Percentiles rank a stretch among this genome's conserved stretches.
Conservation (phyloP, 2,113 vertebrate species). For the Corydoras maculifer region DNA sequence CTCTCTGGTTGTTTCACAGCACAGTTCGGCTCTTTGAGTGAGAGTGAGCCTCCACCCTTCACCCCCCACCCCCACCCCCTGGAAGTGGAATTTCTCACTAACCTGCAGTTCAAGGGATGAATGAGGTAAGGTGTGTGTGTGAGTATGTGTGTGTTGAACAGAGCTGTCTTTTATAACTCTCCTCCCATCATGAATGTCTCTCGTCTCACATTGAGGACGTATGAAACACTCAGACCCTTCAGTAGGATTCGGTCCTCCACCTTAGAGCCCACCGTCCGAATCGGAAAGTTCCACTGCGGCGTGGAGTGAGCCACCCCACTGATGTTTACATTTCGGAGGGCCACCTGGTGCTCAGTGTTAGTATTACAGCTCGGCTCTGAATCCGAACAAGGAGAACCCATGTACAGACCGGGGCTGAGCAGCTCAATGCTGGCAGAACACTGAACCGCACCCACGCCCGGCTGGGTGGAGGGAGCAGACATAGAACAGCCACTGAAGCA, state of each 20-base stretch:
- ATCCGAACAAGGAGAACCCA: too few relatives aligned
- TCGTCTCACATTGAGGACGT: not conserved
- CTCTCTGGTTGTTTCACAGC: conserved; percentile 21
- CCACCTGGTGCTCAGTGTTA: too few relatives aligned
- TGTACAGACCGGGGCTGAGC: too few relatives aligned
- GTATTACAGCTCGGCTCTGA: too few relatives aligned
- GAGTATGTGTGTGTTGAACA: not conserved
- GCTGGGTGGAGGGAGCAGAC: too few relatives aligned
- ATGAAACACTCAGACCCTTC: not conserved
- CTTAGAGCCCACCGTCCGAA: not conserved
- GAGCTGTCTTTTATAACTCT: not conserved
- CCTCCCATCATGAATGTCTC: too few relatives aligned
- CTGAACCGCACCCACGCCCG: too few relatives aligned
- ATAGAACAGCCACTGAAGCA: too few relatives aligned
- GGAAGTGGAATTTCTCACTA: conserved; percentile 55
- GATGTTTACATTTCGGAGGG: too few relatives aligned
- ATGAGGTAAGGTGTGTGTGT: conserved; percentile 56
- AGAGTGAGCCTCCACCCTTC: not conserved
- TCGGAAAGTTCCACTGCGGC: too few relatives aligned
- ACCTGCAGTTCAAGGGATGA: conserved; percentile 59
- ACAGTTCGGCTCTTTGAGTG: not conserved
- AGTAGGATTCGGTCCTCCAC: not conserved
- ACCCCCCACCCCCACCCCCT: conserved; percentile 33
- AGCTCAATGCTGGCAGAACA: too few relatives aligned
- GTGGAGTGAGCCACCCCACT: too few relatives aligned